phyloP scores from a whole-genome alignment of 2,797 vertebrate genomes.

The Melanotaenia nigrans region DNA sequence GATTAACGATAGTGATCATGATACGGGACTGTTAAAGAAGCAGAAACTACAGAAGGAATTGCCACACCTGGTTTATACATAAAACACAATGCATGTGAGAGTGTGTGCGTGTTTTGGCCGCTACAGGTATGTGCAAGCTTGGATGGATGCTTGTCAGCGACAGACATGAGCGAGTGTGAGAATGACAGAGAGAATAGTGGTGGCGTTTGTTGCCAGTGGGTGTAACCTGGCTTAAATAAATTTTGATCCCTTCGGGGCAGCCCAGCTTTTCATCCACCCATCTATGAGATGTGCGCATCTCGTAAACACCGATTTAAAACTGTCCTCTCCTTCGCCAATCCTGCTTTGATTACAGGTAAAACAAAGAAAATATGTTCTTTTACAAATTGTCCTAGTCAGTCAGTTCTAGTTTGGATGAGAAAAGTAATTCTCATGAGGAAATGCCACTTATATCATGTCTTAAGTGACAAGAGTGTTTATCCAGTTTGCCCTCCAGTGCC shows the following conservation, averaged over 20 bases:
- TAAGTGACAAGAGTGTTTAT: constrained; percentile 47
- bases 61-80: constrained; percentile 46
- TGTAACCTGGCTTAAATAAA: constrained; percentile 75
- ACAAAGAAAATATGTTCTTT: background rate
- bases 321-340: background rate
- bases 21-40: constrained; percentile 54
- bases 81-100: constrained; percentile 41
- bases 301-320: constrained; percentile 39
- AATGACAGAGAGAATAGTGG: constrained; percentile 42
- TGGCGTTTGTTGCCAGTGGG: constrained; percentile 60
- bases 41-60: constrained; percentile 30
- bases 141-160: constrained; percentile 31
- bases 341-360: constrained; percentile 13
- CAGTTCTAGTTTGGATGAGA: constrained; percentile 4
- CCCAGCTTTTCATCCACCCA: constrained; percentile 50
- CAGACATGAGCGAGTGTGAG: constrained; percentile 46
- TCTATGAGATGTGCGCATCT: constrained; percentile 42
- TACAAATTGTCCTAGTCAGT: background rate
- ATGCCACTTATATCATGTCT: constrained; percentile 17
- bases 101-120: constrained; percentile 21
- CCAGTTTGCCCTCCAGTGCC: constrained; percentile 43
- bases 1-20: constrained; percentile 68
- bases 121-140: constrained; percentile 38
- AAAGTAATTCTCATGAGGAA: constrained; percentile 14
- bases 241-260: constrained; percentile 72